Percentiles rank a stretch among this genome's conserved stretches.
Conservation (phyloP, 2,797 vertebrate genomes). For the Notoglanidium macrostoma region DNA sequence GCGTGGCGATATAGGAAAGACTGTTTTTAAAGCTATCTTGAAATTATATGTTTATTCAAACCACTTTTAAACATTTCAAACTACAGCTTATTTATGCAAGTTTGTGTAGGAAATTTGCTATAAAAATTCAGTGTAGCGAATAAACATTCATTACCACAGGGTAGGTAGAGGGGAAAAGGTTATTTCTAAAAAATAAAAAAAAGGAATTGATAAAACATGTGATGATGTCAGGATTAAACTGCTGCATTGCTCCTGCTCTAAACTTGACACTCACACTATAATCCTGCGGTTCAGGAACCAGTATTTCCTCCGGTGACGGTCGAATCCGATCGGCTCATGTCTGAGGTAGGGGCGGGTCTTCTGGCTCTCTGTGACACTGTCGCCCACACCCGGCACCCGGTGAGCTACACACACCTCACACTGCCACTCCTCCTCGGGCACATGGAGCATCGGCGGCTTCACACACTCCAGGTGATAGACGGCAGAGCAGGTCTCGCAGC, state of each 20-base stretch:
- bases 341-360: slow-evolving; percentile 92
- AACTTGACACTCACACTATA: slow-evolving; percentile 83
- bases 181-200: neutral
- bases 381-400: slow-evolving; percentile 89
- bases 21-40: no score
- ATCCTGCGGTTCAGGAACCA: slow-evolving; percentile 95
- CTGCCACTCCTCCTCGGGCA: slow-evolving; percentile 98
- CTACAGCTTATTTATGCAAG: no score
- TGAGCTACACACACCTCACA: slow-evolving; percentile 96
- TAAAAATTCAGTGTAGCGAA: neutral
- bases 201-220: neutral
- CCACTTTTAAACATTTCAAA: no score
- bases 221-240: neutral
- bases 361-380: slow-evolving; percentile 93
- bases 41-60: no score
- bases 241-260: neutral
- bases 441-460: slow-evolving; percentile 91
- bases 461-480: slow-evolving; percentile 97
- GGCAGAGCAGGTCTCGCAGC: slow-evolving; percentile 95
- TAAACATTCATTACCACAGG: neutral
- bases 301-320: slow-evolving; percentile 90
- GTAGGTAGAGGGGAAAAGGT: neutral
- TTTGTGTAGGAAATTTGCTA: neutral
- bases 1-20: neutral
- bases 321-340: slow-evolving; percentile 90